Base-by-base conservation (phyloP, 1,140 invertebrate genomes). In the Heliconius nattereri region DNA sequence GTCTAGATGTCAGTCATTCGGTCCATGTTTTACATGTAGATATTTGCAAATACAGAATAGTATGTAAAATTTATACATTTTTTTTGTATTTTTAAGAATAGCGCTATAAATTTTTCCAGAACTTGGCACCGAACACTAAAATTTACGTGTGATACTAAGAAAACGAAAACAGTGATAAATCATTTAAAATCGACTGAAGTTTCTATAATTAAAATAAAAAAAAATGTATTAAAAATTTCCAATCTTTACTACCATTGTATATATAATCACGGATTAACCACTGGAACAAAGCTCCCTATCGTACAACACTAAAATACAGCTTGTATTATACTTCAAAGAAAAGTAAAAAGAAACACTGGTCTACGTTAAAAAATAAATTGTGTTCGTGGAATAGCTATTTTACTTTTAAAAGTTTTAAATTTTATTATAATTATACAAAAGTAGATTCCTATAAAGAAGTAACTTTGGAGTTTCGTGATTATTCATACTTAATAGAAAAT, bases 21-120 rank as follows among this genome's bases (percentile, higher is more conserved):
- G 73, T 75, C 72, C 73, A 79, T 71, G 78, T 79, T 79, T 79
- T 70, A 75, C 60, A 29, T 66, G 8, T 29, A 11, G 8, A 26
- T 60, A 60, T n/a, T 20, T 54, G n/a, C 20, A 54, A 20, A 54
- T 54, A 52, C 29, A 32, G 29, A 5, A 32, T 32, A 32, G 5
- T 32, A 32, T 32, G 29, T 32, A 32, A 32, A 32, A 32, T 32
- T 52, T 52, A 52, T 20, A 52, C 2, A 52, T 52, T 19, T 20
- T 20, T 5, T 19, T 54, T 54, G 1, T 54, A 54, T 54, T 20
- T 54, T 20, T 54, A 54, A 20, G 20, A 20, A n/a, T 19, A 54
- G 1, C 2, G 19, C 20, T 6, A 54, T 8, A n/a, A 7, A 1
- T 20, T 20, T 20, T 20, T 19, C 7, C 49, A 52, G 19, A 52